Percentiles rank a stretch among this genome's conserved stretches.
These are phyloP conservation scores for Scotopteryx bipunctaria DNA, from an alignment of 2,888 invertebrate species.

Conservation along the genomic window DNA sequence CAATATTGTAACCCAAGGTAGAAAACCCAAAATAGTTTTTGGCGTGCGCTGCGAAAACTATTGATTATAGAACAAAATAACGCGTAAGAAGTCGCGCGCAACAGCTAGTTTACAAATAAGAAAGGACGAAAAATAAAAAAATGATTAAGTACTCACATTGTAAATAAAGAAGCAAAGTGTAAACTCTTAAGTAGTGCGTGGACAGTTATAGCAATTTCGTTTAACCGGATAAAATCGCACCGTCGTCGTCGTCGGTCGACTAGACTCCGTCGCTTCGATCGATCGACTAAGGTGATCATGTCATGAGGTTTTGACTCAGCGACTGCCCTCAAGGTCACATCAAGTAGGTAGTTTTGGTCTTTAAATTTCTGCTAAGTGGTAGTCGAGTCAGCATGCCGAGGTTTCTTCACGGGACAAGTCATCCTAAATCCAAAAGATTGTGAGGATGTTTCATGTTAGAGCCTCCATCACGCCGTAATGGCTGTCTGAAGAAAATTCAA, in stretches of 20 bases:
- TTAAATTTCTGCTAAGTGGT: background rate
- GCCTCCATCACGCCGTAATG: too few species aligned
- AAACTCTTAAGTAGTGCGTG: background rate
- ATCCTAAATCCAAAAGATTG: too few species aligned
- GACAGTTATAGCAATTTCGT: slow-evolving; percentile 1
- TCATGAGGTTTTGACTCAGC: slow-evolving; percentile 1
- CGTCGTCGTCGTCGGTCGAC: background rate
- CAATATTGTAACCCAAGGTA: too few species aligned
- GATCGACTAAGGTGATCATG: slow-evolving; percentile 4
- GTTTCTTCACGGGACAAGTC: too few species aligned
- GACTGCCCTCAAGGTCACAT: slow-evolving; percentile 2
- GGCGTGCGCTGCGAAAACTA: too few species aligned
- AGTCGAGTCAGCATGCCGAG: background rate
- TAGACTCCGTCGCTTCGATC: background rate
- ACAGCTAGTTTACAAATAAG: background rate
- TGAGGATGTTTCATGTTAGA: too few species aligned
- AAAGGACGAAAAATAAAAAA: background rate
- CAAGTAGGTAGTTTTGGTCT: background rate
- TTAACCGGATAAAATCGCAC: background rate
- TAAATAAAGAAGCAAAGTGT: slow-evolving; percentile 4
- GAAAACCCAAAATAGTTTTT: too few species aligned
- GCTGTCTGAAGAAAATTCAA: too few species aligned
- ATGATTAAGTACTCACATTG: slow-evolving; percentile 21
- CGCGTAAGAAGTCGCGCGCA: too few species aligned
- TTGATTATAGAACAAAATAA: too few species aligned